These are phyloP conservation scores for Psittacula derbiana DNA, from an alignment of 2,797 vertebrate genomes.

Conservation along the genomic window DNA sequence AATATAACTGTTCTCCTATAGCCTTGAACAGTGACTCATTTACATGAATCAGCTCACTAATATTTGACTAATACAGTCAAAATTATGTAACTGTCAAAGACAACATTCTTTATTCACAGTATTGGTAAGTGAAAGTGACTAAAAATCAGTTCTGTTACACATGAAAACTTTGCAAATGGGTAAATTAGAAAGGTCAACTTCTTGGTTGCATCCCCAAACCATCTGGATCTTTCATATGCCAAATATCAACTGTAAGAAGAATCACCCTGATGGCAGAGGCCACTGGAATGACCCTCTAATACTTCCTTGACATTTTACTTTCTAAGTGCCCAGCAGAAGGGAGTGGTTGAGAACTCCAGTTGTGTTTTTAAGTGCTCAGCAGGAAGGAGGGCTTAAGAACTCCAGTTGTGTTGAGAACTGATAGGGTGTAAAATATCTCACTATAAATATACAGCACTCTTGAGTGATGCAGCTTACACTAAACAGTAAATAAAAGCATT, in stretches of 20 bases:
- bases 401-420: background rate
- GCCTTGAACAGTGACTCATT: background rate
- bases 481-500: background rate
- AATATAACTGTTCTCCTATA: background rate
- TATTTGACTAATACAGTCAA: background rate
- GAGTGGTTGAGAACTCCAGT: background rate
- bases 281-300: background rate
- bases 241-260: background rate
- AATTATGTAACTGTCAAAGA: background rate
- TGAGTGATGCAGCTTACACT: background rate
- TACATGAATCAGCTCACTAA: background rate
- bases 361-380: background rate
- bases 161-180: background rate
- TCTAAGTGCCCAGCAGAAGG: background rate
- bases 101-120: background rate
- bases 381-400: background rate
- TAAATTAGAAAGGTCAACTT: background rate
- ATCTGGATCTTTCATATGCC: background rate
- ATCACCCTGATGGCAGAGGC: background rate
- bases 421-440: background rate
- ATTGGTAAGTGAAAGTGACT: background rate
- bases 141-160: background rate
- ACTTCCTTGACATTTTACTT: background rate
- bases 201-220: background rate
- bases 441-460: background rate